Conservation (phyloP, 2,888 invertebrate genomes). For the Melinaea marsaeus region DNA sequence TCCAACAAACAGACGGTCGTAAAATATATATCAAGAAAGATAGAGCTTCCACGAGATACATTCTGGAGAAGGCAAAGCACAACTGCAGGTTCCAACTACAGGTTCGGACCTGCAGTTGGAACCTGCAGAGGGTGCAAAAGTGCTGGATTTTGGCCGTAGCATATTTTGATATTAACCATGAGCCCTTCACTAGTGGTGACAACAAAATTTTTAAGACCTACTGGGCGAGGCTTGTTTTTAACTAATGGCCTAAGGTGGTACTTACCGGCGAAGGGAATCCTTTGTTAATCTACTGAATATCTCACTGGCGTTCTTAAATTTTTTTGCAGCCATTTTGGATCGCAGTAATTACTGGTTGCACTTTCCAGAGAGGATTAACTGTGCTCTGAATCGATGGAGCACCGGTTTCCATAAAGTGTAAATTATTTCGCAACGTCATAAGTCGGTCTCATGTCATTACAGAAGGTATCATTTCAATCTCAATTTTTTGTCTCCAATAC, state of each 20-base stretch:
- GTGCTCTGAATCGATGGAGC: neutral
- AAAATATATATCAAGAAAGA: slow-evolving; percentile 21
- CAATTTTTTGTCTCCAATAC: slow-evolving; percentile 8
- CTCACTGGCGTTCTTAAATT: no score
- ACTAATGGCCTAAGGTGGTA: neutral
- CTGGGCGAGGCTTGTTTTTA: slow-evolving; percentile 7
- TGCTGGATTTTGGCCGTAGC: slow-evolving; percentile 25
- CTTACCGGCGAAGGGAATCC: slow-evolving; percentile 1
- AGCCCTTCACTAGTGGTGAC: slow-evolving; percentile 24
- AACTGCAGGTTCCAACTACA: slow-evolving; percentile 34
- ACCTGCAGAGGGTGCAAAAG: slow-evolving; percentile 20
- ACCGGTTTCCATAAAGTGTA: neutral
- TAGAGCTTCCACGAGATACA: slow-evolving; percentile 31
- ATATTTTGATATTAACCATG: slow-evolving; percentile 34
- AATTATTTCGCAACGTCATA: neutral
- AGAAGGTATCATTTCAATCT: slow-evolving; percentile 7
- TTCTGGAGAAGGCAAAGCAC: slow-evolving; percentile 31
- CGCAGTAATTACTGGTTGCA: slow-evolving; percentile 6
- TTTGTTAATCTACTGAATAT: slow-evolving; percentile 1
- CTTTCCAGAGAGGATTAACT: slow-evolving; percentile 6
- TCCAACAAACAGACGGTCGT: slow-evolving; percentile 30
- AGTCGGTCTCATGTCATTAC: slow-evolving; percentile 12
- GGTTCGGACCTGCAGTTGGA: no score
- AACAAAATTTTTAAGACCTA: slow-evolving; percentile 6
- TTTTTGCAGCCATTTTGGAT: neutral